Base-by-base conservation (phyloP, 2,113 vertebrate genomes). In the Mesitornis unicolor region DNA sequence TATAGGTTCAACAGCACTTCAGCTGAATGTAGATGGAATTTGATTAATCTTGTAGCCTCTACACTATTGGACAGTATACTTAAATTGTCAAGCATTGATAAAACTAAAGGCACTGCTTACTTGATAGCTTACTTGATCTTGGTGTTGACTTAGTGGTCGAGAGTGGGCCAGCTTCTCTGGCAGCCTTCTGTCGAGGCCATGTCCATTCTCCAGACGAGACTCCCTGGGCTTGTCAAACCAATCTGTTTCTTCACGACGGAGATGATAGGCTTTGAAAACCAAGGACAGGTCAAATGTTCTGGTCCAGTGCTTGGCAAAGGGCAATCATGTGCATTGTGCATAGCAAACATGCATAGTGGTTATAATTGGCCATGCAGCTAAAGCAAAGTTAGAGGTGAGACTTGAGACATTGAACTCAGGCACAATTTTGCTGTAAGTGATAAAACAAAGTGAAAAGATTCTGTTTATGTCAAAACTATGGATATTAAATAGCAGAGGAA, bases 171-270 rank as follows among this genome's bases (percentile, higher is more conserved):
- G 79, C 96, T 98, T 98, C 95, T 98, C 98, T 96, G 99, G 98
- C 24, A 98, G 98, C 98, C 98, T 99, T 94, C 98, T 97, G 90
- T 99, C 99, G 54, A 98, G 97, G 75, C 97, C 97, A 40, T 98
- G 99, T 95, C 99, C 98, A n/a, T 98, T 98, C 92, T 98, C 98
- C 95, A 98, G 93, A 79, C 98, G 99, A 77, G 99, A 98, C 50
- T 99, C 99, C 67, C 99, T 98, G 94, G 99, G 99, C 96, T 99
- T 99, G 98, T 99, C 99, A 98, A 99, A 99, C 99, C 99, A 99
- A 97, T 99, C 99, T 40, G 99, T 99, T 98, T 99, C 99, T 96
- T 99, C 99, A 89, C 98, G 99, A 84, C 99, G 99, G 73, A 99
- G 98, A 74, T 99, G 99, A 90, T 99, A 99, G 93, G 99, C 99